These are phyloP conservation scores for Cynodonichthys magdalenae DNA, from an alignment of 2,797 vertebrate species.

Conservation along the genomic window DNA sequence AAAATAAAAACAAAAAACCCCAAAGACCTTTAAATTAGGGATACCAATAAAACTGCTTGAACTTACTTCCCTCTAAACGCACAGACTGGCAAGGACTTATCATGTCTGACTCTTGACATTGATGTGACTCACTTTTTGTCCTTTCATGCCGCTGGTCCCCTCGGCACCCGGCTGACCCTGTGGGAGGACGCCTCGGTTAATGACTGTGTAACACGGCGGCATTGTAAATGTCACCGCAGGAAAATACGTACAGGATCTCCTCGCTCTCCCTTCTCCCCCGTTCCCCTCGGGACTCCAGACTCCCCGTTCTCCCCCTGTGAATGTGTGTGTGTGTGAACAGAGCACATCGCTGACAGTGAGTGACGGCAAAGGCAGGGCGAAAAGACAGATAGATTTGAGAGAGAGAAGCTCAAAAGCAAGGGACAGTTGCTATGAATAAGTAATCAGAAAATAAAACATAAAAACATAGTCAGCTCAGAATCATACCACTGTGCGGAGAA, in stretches of 20 bases:
- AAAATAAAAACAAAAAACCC: slow-evolving; percentile 26
- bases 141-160: slow-evolving; percentile 78
- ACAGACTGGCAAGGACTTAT: slow-evolving; percentile 26
- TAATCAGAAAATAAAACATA: slow-evolving; percentile 14
- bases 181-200: slow-evolving; percentile 67
- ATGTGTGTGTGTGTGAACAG: slow-evolving; percentile 39
- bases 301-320: slow-evolving; percentile 84
- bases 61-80: slow-evolving; percentile 6
- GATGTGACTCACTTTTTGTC: slow-evolving; percentile 85
- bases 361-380: slow-evolving; percentile 43
- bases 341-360: slow-evolving; percentile 61
- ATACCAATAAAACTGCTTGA: slow-evolving; percentile 35
- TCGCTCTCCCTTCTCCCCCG: slow-evolving; percentile 84
- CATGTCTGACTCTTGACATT: slow-evolving; percentile 62
- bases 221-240: slow-evolving; percentile 62
- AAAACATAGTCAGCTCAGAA: slow-evolving; percentile 12
- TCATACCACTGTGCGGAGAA: slow-evolving; percentile 8
- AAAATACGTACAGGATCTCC: slow-evolving; percentile 86
- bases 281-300: slow-evolving; percentile 76
- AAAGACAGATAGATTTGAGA: slow-evolving; percentile 27
- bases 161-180: slow-evolving; percentile 82
- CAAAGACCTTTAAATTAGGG: slow-evolving; percentile 23
- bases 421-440: slow-evolving; percentile 33
- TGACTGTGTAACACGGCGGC: slow-evolving; percentile 56
- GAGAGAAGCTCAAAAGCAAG: slow-evolving; percentile 21